phyloP scores from a whole-genome alignment of 2,797 vertebrate species.

The Cephalopachus bancanus region DNA sequence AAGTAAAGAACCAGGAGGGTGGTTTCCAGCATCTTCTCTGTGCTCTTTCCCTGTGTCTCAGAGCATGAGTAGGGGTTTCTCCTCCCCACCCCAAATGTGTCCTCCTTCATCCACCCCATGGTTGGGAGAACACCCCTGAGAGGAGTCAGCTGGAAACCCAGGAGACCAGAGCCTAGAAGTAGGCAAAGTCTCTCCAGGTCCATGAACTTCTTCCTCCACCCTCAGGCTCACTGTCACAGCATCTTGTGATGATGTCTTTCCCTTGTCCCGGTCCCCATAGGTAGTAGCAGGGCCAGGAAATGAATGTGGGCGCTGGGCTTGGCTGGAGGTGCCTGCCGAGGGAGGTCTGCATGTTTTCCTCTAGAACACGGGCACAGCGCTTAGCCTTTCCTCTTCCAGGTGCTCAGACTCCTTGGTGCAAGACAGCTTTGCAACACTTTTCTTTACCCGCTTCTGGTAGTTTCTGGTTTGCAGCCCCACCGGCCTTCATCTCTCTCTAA shows the following conservation, averaged over 20 bases:
- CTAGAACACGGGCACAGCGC: fast-evolving
- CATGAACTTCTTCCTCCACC: fast-evolving
- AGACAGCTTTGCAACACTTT: neutral
- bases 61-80: too few relatives aligned
- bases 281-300: fast-evolving
- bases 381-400: neutral
- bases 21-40: neutral
- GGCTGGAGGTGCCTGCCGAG: neutral
- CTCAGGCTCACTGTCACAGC: neutral
- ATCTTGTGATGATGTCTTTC: neutral
- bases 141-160: neutral
- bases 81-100: neutral
- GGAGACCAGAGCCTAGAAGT: neutral
- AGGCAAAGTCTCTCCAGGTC: neutral
- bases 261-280: neutral
- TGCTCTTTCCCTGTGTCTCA: neutral
- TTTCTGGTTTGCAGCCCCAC: neutral
- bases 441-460: neutral
- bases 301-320: fast-evolving
- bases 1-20: neutral
- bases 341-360: fast-evolving
- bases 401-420: neutral
- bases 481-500: neutral
- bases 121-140: neutral
- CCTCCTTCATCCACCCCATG: fast-evolving